A percentile compares a stretch with the other conserved stretches of the same genome.
phyloP scores from a whole-genome alignment of 2,113 vertebrate species.

The Xiphophorus couchianus region DNA sequence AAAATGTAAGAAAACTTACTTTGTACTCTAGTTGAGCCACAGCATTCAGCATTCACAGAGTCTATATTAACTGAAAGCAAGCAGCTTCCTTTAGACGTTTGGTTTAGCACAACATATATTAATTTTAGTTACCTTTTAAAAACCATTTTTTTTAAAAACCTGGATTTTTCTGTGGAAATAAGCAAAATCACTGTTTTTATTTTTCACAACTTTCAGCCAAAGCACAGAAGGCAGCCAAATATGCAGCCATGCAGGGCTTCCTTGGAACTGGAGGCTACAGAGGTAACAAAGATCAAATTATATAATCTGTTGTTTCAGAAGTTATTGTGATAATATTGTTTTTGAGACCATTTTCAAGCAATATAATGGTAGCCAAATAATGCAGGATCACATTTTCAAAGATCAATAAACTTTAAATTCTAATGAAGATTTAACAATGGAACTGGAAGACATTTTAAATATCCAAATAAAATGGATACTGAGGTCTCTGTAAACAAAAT shows the following conservation, averaged over 20 bases:
- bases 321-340: too few species aligned
- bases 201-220: conserved; percentile 61
- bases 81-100: too few species aligned
- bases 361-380: too few species aligned
- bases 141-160: not conserved
- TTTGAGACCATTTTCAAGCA: too few species aligned
- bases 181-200: not conserved
- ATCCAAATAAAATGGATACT: too few species aligned
- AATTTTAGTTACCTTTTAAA: not conserved
- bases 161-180: not conserved
- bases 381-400: too few species aligned
- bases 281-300: conserved; percentile 62
- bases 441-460: too few species aligned
- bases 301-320: not conserved
- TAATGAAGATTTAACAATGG: too few species aligned
- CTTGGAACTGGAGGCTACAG: conserved; percentile 75
- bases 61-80: too few species aligned
- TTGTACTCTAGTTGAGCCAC: conserved; percentile 3
- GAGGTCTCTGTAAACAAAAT: too few species aligned
- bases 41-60: not conserved
- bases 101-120: too few species aligned
- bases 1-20: conserved; percentile 70
- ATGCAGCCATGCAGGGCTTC: conserved; percentile 75
- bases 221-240: conserved; percentile 78
- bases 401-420: too few species aligned